Evolutionary conservation across 2,888 invertebrate species (phyloP).

Genomic region (Polydrusus tereticollis): DNA sequence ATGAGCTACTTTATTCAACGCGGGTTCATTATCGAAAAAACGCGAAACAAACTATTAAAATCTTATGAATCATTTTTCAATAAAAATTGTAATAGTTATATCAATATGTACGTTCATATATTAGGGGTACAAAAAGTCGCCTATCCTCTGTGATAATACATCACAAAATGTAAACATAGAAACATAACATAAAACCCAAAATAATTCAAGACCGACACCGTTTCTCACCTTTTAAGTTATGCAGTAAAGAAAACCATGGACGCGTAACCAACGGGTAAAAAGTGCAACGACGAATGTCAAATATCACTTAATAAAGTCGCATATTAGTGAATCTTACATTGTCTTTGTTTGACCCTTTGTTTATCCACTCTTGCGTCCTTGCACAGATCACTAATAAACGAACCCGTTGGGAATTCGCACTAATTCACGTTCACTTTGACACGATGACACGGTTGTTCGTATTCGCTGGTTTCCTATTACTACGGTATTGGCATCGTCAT

Average conservation of each 20-base stretch:
- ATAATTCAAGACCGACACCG: not conserved
- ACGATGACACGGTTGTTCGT: slow-evolving; percentile 23
- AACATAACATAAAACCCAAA: slow-evolving; percentile 2
- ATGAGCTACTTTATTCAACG: too few relatives aligned
- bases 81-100: too few relatives aligned
- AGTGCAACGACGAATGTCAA: slow-evolving; percentile 11
- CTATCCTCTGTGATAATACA: too few relatives aligned
- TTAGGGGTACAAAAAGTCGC: too few relatives aligned
- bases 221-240: slow-evolving; percentile 5
- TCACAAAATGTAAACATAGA: slow-evolving; percentile 19
- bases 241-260: not conserved
- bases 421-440: slow-evolving; percentile 36
- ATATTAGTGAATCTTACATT: not conserved
- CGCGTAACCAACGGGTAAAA: not conserved
- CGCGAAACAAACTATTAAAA: too few relatives aligned
- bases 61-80: too few relatives aligned
- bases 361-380: slow-evolving; percentile 10
- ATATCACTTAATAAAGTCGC: not conserved
- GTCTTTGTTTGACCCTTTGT: slow-evolving; percentile 9
- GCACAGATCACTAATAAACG: slow-evolving; percentile 12
- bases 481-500: slow-evolving; percentile 28
- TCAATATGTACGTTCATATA: too few relatives aligned
- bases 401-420: slow-evolving; percentile 23
- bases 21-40: too few relatives aligned
- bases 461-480: too few relatives aligned